These are phyloP conservation scores for Hyla sarda DNA, from an alignment of 2,113 vertebrate species.

Conservation along the genomic window DNA sequence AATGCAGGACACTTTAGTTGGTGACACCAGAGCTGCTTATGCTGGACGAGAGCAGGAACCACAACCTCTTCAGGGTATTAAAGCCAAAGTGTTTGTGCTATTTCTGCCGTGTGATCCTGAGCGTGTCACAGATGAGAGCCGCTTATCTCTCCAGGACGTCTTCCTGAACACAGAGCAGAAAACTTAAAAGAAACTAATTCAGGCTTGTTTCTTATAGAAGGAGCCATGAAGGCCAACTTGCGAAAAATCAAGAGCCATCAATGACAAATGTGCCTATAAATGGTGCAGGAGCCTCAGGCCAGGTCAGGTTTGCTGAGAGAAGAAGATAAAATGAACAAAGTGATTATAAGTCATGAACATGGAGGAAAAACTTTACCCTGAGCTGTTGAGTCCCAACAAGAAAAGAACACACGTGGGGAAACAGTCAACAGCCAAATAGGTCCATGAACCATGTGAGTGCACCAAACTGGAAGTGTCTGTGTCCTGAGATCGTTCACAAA, in stretches of 20 bases:
- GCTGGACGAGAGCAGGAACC: not conserved
- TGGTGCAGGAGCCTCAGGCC: not conserved
- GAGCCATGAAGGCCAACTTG: not conserved
- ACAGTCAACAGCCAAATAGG: not conserved
- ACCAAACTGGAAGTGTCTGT: not conserved
- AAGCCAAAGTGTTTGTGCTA: not conserved
- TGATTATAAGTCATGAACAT: too few species aligned
- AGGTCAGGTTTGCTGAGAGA: not conserved
- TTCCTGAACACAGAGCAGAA: slow-evolving; percentile 23
- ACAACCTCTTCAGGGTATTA: not conserved
- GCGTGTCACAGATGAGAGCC: slow-evolving; percentile 16
- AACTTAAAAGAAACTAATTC: slow-evolving; percentile 44
- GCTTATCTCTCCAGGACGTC: slow-evolving; percentile 37
- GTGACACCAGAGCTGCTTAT: not conserved
- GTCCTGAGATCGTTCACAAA: too few species aligned
- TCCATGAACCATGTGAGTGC: too few species aligned
- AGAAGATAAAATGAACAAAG: not conserved
- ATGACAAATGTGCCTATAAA: slow-evolving; percentile 4
- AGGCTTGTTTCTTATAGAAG: not conserved
- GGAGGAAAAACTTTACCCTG: not conserved
- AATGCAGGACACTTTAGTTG: not conserved
- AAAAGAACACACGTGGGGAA: too few species aligned
- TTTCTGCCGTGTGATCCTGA: slow-evolving; percentile 20
- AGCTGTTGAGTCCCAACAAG: not conserved
- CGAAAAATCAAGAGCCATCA: slow-evolving; percentile 29